phyloP scores from a whole-genome alignment of 1,140 invertebrate genomes.

The Propsilocerus akamusi region DNA sequence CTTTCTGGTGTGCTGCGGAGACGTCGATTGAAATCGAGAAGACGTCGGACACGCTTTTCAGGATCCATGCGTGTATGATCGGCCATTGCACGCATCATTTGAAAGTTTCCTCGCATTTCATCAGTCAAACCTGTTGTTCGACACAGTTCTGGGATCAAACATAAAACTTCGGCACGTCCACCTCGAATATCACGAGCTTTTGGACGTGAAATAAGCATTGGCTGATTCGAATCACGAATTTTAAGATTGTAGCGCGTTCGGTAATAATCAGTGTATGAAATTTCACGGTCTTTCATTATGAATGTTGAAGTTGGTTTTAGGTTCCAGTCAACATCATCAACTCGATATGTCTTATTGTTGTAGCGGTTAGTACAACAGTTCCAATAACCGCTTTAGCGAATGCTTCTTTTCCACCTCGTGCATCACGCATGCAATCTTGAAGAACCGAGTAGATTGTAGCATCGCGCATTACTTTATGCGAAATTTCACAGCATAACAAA shows the following conservation, averaged over 20 bases:
- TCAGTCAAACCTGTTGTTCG: constrained; percentile 33
- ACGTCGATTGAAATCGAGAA: constrained; percentile 35
- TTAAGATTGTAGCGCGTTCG: constrained; percentile 38
- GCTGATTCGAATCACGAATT: constrained; percentile 31
- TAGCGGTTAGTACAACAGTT: no score
- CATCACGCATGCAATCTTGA: no score
- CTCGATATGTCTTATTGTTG: no score
- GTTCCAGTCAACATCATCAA: no score
- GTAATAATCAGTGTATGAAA: no score
- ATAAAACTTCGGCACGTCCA: constrained; percentile 32
- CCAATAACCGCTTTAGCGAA: no score
- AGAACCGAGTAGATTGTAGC: no score
- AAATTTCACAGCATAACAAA: no score
- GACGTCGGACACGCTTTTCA: constrained; percentile 32
- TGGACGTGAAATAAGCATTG: constrained; percentile 36
- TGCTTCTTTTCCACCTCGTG: no score
- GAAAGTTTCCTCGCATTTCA: constrained; percentile 30
- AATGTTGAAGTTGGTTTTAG: no score
- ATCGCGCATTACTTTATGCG: no score
- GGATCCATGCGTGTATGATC: constrained; percentile 44
- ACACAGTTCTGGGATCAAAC: constrained; percentile 48
- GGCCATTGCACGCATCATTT: constrained; percentile 43
- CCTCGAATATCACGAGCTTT: constrained; percentile 36
- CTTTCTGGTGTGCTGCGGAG: constrained; percentile 29
- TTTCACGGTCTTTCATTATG: no score